These are phyloP conservation scores for Drosophila repletoides DNA, from an alignment of 1,140 invertebrate genomes.

Conservation along the genomic window DNA sequence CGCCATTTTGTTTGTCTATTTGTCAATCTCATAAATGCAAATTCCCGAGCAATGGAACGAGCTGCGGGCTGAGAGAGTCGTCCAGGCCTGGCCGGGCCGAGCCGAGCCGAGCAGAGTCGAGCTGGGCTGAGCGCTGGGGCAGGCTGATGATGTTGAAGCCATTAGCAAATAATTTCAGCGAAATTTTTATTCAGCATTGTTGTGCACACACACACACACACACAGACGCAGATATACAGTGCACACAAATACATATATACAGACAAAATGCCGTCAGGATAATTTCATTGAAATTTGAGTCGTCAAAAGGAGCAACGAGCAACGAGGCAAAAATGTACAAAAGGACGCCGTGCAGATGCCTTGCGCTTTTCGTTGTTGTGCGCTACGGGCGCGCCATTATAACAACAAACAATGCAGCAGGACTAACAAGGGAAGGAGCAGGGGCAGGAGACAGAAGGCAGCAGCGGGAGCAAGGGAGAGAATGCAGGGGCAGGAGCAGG, in stretches of 20 bases:
- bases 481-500: constrained; percentile 4
- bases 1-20: constrained; percentile 72
- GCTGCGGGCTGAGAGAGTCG: too few species aligned
- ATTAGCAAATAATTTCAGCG: constrained; percentile 80
- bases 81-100: too few species aligned
- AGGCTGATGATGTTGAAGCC: constrained; percentile 46
- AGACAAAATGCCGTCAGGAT: constrained; percentile 75
- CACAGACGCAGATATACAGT: background rate
- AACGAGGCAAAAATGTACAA: constrained; percentile 64
- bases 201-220: constrained; percentile 31
- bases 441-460: background rate
- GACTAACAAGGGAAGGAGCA: background rate
- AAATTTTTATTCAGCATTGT: constrained; percentile 71
- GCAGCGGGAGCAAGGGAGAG: background rate
- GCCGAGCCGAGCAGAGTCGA: too few species aligned
- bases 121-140: background rate
- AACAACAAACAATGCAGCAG: constrained; percentile 72
- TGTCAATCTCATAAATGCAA: constrained; percentile 77
- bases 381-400: constrained; percentile 66
- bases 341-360: constrained; percentile 74
- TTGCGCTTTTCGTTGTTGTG: constrained; percentile 68
- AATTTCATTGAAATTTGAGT: constrained; percentile 82
- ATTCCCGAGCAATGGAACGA: constrained; percentile 42
- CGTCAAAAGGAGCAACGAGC: constrained; percentile 70
- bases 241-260: constrained; percentile 2